Evolutionary conservation across 2,797 vertebrate species (phyloP).

Genomic region (Notolabrus celidotus): DNA sequence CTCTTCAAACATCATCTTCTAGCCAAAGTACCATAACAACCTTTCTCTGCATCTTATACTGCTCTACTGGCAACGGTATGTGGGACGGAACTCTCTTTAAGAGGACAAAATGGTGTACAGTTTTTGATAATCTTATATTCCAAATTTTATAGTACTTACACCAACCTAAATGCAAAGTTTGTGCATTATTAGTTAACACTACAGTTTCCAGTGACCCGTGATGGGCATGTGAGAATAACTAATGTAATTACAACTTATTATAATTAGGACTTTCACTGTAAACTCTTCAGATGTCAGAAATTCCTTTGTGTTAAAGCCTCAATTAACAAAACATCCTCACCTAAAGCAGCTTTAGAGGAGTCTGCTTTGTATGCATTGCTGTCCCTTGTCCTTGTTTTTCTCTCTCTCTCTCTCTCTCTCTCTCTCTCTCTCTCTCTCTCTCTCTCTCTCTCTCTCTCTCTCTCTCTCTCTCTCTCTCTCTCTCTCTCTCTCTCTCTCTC

Average conservation of each 20-base stretch:
- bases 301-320: not conserved
- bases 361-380: slow-evolving; percentile 40
- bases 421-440: slow-evolving; percentile 32
- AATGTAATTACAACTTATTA: not conserved
- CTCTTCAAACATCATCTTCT: no score
- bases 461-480: slow-evolving; percentile 35
- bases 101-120: no score
- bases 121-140: no score
- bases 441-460: slow-evolving; percentile 28
- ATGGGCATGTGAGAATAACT: not conserved
- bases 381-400: not conserved
- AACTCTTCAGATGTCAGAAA: not conserved
- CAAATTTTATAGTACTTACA: no score
- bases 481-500: slow-evolving; percentile 25
- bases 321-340: slow-evolving; percentile 4
- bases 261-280: not conserved
- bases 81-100: no score
- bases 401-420: slow-evolving; percentile 25
- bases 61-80: no score
- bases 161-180: no score
- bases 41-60: no score
- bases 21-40: no score
- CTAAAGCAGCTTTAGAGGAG: slow-evolving; percentile 9
- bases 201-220: not conserved
- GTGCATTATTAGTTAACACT: no score